Evolutionary conservation across 2,797 vertebrate genomes (phyloP), one percentile per base, ranked within the genome.

Genomic region (Argya squamiceps): DNA sequence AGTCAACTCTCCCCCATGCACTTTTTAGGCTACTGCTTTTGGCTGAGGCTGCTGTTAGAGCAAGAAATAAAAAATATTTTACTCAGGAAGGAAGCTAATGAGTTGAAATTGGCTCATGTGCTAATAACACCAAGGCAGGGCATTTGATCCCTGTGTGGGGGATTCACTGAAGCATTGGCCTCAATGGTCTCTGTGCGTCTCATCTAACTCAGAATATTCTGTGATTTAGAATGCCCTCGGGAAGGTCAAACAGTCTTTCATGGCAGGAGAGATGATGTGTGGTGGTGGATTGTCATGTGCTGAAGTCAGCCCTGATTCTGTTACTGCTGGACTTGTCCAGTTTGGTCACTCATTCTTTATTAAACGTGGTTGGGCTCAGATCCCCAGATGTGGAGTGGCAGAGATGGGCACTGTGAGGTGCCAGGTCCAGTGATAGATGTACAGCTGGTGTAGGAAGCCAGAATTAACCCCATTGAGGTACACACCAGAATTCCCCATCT

Each of bases 31-130:
- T 83, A 69, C 68, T 97, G 78, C 71, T 94, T 95, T 96, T 97
- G 95, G 94, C 97, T 94, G 67, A 98, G 94, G 97, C 97, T 93
- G 97, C 89, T 93, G 96, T 96, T 98, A 98, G 95, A 98, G 98
- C 96, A 98, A 98, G 98, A 99, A 98, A 98, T 98, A 98, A 98
- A 98, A 98, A 98, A 98, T 98, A 97, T 97, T 98, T 97, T 97
- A 96, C 96, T 98, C 98, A 98, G 99, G 98, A 99, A 99, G 98
- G 98, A 98, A 98, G 97, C 93, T 97, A 96, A 86, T 92, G 96
- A 97, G 94, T 93, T 97, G n/a, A 46, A 29, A 29, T 20, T 37
- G 39, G n/a, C 53, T n/a, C n/a, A 4, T 26, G 26, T 37, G 27
- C 19, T 76, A 39, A 6, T 29, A 46, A 29, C 53, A n/a, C 9